These are phyloP conservation scores for Oreohelix idahoensis DNA, from an alignment of 1,140 invertebrate species.

Conservation along the genomic window DNA sequence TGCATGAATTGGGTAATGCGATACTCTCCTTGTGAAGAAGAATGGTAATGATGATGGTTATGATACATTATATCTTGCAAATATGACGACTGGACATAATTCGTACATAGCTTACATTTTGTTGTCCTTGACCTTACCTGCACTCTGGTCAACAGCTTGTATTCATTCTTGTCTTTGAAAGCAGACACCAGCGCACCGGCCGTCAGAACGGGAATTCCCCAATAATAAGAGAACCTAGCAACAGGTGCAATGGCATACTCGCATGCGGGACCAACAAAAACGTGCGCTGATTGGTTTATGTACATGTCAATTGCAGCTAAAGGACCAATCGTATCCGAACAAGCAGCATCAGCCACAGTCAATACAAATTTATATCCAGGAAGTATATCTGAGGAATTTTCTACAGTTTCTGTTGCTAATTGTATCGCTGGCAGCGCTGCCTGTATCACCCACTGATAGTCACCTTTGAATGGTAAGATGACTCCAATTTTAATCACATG, in stretches of 20 bases:
- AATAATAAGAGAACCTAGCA: constrained; percentile 75
- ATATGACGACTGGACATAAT: too few relatives aligned
- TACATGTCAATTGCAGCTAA: constrained; percentile 68
- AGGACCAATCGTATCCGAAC: constrained; percentile 68
- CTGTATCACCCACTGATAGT: constrained; percentile 37
- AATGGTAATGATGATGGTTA: too few relatives aligned
- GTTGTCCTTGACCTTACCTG: constrained; percentile 36
- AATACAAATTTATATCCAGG: constrained; percentile 50
- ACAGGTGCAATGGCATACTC: constrained; percentile 93
- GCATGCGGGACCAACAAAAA: constrained; percentile 90
- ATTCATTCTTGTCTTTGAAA: constrained; percentile 45
- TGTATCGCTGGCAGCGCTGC: constrained; percentile 54
- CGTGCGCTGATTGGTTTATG: constrained; percentile 76
- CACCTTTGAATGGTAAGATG: constrained; percentile 34
- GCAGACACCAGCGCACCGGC: constrained; percentile 44
- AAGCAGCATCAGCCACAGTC: constrained; percentile 65
- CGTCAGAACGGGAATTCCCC: constrained; percentile 49
- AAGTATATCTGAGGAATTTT: constrained; percentile 29
- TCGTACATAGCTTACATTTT: too few relatives aligned
- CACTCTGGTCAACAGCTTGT: constrained; percentile 46
- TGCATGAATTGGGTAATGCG: too few relatives aligned
- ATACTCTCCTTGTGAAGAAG: too few relatives aligned
- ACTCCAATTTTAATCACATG: constrained; percentile 41
- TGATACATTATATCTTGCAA: too few relatives aligned
- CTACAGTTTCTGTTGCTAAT: constrained; percentile 53